Evolutionary conservation across 2,113 vertebrate genomes (phyloP), one percentile per base, ranked within the genome.

Genomic region (Myocastor coypus): DNA sequence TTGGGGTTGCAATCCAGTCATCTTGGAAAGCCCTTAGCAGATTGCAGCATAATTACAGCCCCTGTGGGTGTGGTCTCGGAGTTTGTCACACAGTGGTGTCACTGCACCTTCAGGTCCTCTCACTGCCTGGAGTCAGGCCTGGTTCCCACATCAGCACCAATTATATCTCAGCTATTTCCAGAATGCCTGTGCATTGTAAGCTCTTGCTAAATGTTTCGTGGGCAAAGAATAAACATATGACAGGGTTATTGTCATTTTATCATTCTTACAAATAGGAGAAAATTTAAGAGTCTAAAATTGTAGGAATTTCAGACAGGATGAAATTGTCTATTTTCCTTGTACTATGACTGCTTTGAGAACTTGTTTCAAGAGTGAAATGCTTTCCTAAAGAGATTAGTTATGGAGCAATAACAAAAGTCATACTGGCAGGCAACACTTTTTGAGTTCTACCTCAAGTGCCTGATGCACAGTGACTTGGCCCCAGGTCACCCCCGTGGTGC

Each of bases 51-150:
- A 19, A 80, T 16, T 40, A 40, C 2, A 34, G 52, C 61, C 34
- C 55, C 46, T 28, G 7, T 4, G 13, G 0, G 4, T 37, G 11
- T 28, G 37, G 42, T 4, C 13, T 88, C 61, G 46, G 37, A 22
- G 12, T 19, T 16, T 10, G 4, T 52, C n/a, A 4, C 1, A 22
- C 0, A 1, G 37, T 0, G 28, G 17, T 3, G 68, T 26, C 17
- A 9, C 5, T 24, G 20, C 0, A 4, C 28, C 3, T 14, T 40
- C 3, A 0, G 26, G 42, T 32, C 81, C 59, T 37, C 5, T 63
- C 50, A 20, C 12, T 24, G 12, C 22, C 46, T 30, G 32, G 63
- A 17, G 32, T 17, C 77, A n/a, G 68, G 1, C 20, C 2, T 42
- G 13, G 28, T 10, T 22, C 42, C 34, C 37, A 11, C 4, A 2